A percentile compares a stretch with the other conserved stretches of the same genome.
Conservation (phyloP, 2,888 invertebrate species). For the Macropis europaea region DNA sequence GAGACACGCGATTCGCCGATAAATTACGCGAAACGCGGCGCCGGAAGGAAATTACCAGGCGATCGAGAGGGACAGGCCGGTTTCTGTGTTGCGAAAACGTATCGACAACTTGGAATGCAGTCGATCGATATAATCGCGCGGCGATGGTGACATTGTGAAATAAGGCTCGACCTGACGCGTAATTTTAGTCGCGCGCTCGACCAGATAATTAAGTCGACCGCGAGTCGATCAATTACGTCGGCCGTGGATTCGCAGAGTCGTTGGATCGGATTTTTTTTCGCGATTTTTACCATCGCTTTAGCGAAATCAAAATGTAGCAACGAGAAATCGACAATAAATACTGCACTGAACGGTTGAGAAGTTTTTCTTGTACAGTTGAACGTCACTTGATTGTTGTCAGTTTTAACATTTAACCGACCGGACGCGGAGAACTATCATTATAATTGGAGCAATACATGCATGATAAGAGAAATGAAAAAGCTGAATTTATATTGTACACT, state of each 20-base stretch:
- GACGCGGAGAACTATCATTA: too few species aligned
- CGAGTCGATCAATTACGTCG: constrained; percentile 17
- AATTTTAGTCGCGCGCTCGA: constrained; percentile 35
- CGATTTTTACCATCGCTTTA: background rate
- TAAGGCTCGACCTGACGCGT: constrained; percentile 31
- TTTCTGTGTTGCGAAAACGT: constrained; percentile 41
- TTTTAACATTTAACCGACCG: too few species aligned
- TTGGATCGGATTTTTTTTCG: background rate
- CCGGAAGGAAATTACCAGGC: constrained; percentile 40
- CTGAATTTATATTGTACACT: too few species aligned
- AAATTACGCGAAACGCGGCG: constrained; percentile 29
- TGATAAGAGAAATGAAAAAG: too few species aligned
- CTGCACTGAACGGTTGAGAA: too few species aligned
- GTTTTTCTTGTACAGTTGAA: too few species aligned
- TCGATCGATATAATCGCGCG: constrained; percentile 46
- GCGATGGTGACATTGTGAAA: constrained; percentile 45
- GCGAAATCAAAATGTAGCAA: too few species aligned
- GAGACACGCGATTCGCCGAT: constrained; percentile 36
- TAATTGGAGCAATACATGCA: too few species aligned
- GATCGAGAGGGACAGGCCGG: constrained; percentile 11
- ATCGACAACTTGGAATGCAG: constrained; percentile 51
- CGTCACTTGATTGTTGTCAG: too few species aligned
- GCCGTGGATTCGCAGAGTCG: background rate
- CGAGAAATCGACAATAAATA: too few species aligned
- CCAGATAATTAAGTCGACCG: constrained; percentile 39